Percentiles rank a stretch among this genome's conserved stretches.
phyloP scores from a whole-genome alignment of 1,140 invertebrate genomes.

The Drosophila mauritiana region DNA sequence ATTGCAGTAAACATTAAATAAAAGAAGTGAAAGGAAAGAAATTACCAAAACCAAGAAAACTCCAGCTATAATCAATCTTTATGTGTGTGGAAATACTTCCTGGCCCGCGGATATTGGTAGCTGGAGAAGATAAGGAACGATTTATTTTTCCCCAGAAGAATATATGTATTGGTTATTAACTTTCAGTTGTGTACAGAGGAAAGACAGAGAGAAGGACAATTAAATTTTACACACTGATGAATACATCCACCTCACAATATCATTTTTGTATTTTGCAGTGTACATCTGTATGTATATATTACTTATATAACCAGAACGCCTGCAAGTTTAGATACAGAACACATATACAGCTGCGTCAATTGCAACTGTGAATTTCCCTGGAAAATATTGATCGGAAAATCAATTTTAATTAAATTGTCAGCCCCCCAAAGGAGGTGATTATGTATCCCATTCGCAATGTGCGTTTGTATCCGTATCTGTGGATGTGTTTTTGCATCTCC shows the following conservation, averaged over 20 bases:
- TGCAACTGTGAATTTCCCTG: slow-evolving; percentile 73
- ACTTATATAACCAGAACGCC: slow-evolving; percentile 55
- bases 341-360: slow-evolving; percentile 15
- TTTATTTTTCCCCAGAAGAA: slow-evolving; percentile 1
- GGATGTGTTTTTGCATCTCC: slow-evolving; percentile 14
- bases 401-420: slow-evolving; percentile 84
- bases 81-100: slow-evolving; percentile 69
- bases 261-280: background rate
- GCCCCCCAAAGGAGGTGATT: slow-evolving; percentile 66
- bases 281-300: background rate
- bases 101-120: slow-evolving; percentile 3
- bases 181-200: slow-evolving; percentile 25
- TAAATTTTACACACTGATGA: slow-evolving; percentile 60
- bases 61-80: slow-evolving; percentile 78
- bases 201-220: slow-evolving; percentile 35
- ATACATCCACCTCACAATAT: slow-evolving; percentile 12
- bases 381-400: slow-evolving; percentile 83
- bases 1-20: slow-evolving; percentile 55
- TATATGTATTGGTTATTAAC: slow-evolving; percentile 65
- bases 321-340: slow-evolving; percentile 24
- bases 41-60: slow-evolving; percentile 31
- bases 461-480: slow-evolving; percentile 5
- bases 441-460: slow-evolving; percentile 43
- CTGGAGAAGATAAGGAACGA: background rate
- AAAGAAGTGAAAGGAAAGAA: slow-evolving; percentile 38